Percentiles rank a stretch among this genome's conserved stretches.
Conservation (phyloP, 2,888 invertebrate species). For the Synanthedon andrenaeformis region DNA sequence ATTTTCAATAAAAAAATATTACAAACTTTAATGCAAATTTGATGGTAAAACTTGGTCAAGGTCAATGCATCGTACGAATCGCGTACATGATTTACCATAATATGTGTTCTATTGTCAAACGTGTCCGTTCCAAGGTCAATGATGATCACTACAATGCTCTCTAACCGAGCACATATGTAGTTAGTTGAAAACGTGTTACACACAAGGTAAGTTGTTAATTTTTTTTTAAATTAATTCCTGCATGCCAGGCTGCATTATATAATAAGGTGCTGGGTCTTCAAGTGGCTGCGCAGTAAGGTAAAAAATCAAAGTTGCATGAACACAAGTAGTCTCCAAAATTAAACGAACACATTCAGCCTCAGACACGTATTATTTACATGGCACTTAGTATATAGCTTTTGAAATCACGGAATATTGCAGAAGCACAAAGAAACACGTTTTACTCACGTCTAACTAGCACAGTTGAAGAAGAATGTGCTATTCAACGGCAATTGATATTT, state of each 20-base stretch:
- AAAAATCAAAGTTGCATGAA: slow-evolving; percentile 34
- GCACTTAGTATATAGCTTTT: slow-evolving; percentile 33
- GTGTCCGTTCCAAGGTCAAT: slow-evolving; percentile 37
- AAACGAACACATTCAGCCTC: slow-evolving; percentile 37
- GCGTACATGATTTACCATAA: slow-evolving; percentile 7
- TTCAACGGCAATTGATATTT: slow-evolving; percentile 51
- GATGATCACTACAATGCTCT: slow-evolving; percentile 41
- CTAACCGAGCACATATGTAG: slow-evolving; percentile 28
- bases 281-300: slow-evolving; percentile 41
- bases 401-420: slow-evolving; percentile 37
- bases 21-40: not conserved
- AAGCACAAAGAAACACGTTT: slow-evolving; percentile 50
- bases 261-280: slow-evolving; percentile 53
- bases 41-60: slow-evolving; percentile 24
- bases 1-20: no score
- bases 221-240: slow-evolving; percentile 17
- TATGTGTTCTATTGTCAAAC: slow-evolving; percentile 26
- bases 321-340: slow-evolving; percentile 58
- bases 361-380: slow-evolving; percentile 21
- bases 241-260: slow-evolving; percentile 28
- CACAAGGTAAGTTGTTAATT: slow-evolving; percentile 50
- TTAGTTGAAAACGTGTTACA: slow-evolving; percentile 39
- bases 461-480: slow-evolving; percentile 22
- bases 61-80: slow-evolving; percentile 20
- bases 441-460: slow-evolving; percentile 44